Evolutionary conservation across 2,113 vertebrate genomes (phyloP).

Genomic region (Cyanoliseus patagonus): DNA sequence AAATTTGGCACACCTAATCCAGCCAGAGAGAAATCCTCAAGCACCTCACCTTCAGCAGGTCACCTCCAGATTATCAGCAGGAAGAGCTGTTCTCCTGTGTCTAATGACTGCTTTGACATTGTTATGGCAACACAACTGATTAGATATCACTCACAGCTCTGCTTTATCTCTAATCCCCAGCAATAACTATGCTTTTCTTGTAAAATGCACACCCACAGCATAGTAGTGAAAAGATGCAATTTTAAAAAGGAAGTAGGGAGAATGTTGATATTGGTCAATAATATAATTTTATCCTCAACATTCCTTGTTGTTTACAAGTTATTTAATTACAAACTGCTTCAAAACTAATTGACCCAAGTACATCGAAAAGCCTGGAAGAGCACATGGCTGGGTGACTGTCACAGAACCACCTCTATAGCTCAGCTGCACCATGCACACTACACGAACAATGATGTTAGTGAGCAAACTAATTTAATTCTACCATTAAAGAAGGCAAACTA

Average conservation of each 20-base stretch:
- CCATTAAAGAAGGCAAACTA: neutral
- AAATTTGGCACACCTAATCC: neutral
- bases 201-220: neutral
- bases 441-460: neutral
- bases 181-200: neutral
- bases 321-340: neutral
- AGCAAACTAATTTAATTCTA: neutral
- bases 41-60: neutral
- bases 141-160: neutral
- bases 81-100: neutral
- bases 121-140: slow-evolving; percentile 39
- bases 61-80: neutral
- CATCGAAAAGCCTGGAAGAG: neutral
- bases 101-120: neutral
- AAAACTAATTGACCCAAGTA: neutral
- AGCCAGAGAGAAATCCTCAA: neutral
- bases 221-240: neutral
- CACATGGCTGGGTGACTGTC: neutral
- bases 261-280: neutral
- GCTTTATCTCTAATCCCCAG: slow-evolving; percentile 13
- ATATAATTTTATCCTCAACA: neutral
- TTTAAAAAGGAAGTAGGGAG: neutral
- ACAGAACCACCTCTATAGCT: neutral
- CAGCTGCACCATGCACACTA: neutral
- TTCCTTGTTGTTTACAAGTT: neutral